These are phyloP conservation scores for Microtus richardsoni DNA, from an alignment of 2,113 vertebrate species.

Conservation along the genomic window DNA sequence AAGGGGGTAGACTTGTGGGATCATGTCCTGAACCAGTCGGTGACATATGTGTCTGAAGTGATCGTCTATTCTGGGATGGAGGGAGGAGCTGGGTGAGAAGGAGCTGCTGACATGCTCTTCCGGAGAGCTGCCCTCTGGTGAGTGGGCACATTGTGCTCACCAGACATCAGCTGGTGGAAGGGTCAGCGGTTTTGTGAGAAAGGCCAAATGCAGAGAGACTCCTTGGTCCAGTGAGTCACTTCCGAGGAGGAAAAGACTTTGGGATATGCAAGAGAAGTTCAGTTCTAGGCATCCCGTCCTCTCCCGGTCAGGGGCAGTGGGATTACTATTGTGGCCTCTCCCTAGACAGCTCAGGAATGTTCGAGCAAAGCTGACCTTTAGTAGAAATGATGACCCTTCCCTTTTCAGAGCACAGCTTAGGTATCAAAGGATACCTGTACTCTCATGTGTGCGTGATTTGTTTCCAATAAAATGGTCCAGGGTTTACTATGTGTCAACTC, in stretches of 20 bases:
- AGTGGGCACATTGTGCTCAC: not conserved
- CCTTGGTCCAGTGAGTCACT: rapidly evolving
- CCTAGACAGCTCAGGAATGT: not conserved
- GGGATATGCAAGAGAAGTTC: not conserved
- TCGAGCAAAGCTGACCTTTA: no score
- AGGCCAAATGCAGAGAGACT: not conserved
- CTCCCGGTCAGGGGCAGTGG: not conserved
- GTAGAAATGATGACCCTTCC: not conserved
- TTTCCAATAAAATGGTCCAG: not conserved
- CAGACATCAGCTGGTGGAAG: rapidly evolving
- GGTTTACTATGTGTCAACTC: rapidly evolving
- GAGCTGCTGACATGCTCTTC: not conserved
- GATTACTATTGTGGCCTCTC: no score
- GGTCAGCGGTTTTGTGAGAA: not conserved
- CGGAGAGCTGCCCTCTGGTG: not conserved
- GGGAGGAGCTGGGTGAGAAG: not conserved
- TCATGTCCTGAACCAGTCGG: not conserved
- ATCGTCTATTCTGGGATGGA: not conserved
- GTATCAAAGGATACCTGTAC: not conserved
- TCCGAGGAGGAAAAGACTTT: not conserved
- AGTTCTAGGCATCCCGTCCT: rapidly evolving
- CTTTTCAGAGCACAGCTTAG: not conserved
- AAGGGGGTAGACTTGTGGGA: not conserved
- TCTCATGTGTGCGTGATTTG: not conserved
- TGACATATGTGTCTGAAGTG: not conserved